phyloP scores from a whole-genome alignment of 37 sponge, comb jelly and placozoan species.

The Cliona cf. orientalis region DNA sequence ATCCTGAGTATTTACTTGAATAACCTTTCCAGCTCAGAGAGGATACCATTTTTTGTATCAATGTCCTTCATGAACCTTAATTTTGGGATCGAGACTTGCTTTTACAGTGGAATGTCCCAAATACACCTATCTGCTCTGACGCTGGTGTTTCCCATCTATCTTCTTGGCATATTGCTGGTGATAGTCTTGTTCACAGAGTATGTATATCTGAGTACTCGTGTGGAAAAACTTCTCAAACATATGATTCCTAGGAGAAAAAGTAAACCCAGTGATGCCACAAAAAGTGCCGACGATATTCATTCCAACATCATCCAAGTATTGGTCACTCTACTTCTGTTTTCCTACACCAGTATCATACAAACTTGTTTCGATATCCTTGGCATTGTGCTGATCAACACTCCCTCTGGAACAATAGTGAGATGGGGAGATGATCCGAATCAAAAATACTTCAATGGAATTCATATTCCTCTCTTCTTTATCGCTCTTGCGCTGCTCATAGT shows the following conservation, averaged over 20 bases:
- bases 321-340: slow-evolving; percentile 35
- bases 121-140: not conserved
- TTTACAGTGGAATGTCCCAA: slow-evolving; percentile 37
- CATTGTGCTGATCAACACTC: not conserved
- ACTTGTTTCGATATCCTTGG: slow-evolving; percentile 15
- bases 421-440: slow-evolving; percentile 29
- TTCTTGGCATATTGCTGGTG: slow-evolving; percentile 1
- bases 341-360: slow-evolving; percentile 26
- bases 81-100: slow-evolving; percentile 51
- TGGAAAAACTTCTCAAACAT: not conserved
- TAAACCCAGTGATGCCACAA: too few relatives aligned
- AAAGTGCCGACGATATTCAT: too few relatives aligned
- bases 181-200: slow-evolving; percentile 14
- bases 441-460: slow-evolving; percentile 8
- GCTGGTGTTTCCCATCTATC: slow-evolving; percentile 42
- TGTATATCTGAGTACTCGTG: not conserved
- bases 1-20: not conserved
- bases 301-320: slow-evolving; percentile 25
- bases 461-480: slow-evolving; percentile 15
- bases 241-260: too few relatives aligned
- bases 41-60: not conserved
- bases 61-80: slow-evolving; percentile 36
- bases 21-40: not conserved
- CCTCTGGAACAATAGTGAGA: not conserved
- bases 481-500: not conserved